Base-by-base conservation (phyloP, 2,888 invertebrate species). In the Andrena chrysosceles region DNA sequence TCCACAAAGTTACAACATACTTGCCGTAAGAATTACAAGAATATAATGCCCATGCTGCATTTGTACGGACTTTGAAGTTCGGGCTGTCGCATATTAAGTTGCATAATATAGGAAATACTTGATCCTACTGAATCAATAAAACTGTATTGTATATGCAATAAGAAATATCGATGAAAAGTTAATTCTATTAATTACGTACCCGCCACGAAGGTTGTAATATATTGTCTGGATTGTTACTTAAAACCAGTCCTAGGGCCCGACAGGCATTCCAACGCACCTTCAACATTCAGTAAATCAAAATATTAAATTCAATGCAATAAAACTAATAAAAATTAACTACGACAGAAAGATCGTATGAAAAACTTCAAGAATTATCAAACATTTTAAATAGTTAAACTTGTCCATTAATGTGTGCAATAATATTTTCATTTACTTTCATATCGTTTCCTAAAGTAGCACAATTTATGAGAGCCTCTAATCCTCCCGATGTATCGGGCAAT, bases 61-160 rank as follows among this genome's bases (percentile, higher is more conserved):
- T 98, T 79, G 97, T 98, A 42, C 98, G 96, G 6, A 98, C 98
- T 95, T 98, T 98, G 87, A 98, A 97, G 93, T 98, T 98, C 76
- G 96, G 96, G 93, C 97, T 97, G 81, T 96, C 96, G 67, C 96
- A 95, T 0, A 97, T 96, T 23, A 97, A 93, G 20, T 95, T 95
- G 83, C 96, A 96, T 5, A 98, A 94, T 13, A 95, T 95, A 16
- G 95, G 94, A 88, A 97, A 96, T 0, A 97, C 95, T 85, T 95
- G 94, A 42, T 94, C 94, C 96, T 97, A 93, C 56, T 92, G 90
- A 85, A 83, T 77, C 77, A 77, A 62, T 49, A 81, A 48, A 67
- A 68, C 67, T 60, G 16, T 59, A 1, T 73, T 54, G 77, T 26
- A 77, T 8, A 20, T 66, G 48, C 20, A 59, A 60, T 48, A 54